Base-by-base conservation (phyloP, 2,888 invertebrate genomes). In the Calameuta pallipes region DNA sequence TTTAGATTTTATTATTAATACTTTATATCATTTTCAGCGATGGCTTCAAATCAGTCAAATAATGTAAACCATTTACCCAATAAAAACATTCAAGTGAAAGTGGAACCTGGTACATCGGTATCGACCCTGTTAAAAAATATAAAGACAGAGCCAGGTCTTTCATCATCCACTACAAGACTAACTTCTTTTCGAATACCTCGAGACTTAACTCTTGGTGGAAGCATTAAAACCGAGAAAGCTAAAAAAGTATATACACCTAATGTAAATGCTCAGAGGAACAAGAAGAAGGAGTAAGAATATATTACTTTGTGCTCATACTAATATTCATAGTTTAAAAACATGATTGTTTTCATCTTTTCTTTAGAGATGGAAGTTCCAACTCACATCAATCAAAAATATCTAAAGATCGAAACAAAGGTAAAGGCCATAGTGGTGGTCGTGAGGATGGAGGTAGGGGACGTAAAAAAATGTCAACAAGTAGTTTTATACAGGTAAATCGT, bases 201-300 rank as follows among this genome's bases (percentile, higher is more conserved):
- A 68, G 91, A 92, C 82, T 86, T 91, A 73, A 91, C 91, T 4
- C 83, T 92, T n/a, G 90, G 91, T 68, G 91, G 89, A 34, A 89
- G 85, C 76, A 78, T 88, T 23, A 90, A 89, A 78, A 82, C 83
- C 75, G 90, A 91, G 73, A 91, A 89, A 79, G 80, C 88, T 1
- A 91, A 89, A 77, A 91, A 89, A 82, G 76, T 89, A 6, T 91
- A 90, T 74, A 86, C 83, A 4, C 92, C 92, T 41, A 92, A 92
- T 82, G 77, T 91, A 37, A 91, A 91, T 85, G 90, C 87, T n/a
- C 90, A 90, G 75, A 87, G 91, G 76, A 88, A 85, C 74, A 92
- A 89, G 77, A 89, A 89, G 80, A 89, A 89, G 81, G 91, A 89
- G 91, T 91, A 85, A 76, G 89, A 83, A 23, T n/a, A 34, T 69